Evolutionary conservation across 2,888 invertebrate species (phyloP).

Genomic region (Eupithecia subfuscata): DNA sequence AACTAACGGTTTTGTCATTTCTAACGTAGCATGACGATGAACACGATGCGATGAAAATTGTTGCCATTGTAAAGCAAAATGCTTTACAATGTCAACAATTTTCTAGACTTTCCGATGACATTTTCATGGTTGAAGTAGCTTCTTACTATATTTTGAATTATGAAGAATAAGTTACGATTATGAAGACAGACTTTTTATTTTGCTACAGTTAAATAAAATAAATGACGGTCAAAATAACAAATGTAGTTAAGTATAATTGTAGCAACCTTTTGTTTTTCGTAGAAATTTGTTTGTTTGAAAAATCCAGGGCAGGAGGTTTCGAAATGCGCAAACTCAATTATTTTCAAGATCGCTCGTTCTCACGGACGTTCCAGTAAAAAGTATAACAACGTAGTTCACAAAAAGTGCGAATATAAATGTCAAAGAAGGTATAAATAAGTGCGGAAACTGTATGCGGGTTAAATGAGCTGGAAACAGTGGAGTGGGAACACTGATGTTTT

Average conservation of each 20-base stretch:
- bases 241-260: not conserved
- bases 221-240: not conserved
- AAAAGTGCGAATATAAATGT: constrained; percentile 66
- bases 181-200: not conserved
- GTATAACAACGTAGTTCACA: constrained; percentile 47
- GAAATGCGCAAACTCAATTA: constrained; percentile 17
- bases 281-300: constrained; percentile 17
- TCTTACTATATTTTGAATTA: not conserved
- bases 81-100: not conserved
- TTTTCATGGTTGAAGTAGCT: not conserved
- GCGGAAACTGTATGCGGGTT: constrained; percentile 67
- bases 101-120: not conserved
- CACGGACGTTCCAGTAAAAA: constrained; percentile 49
- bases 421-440: constrained; percentile 53
- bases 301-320: constrained; percentile 24
- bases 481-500: constrained; percentile 57
- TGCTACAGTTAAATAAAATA: not conserved
- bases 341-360: constrained; percentile 51
- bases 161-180: not conserved
- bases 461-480: constrained; percentile 72
- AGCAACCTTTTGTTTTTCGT: not conserved
- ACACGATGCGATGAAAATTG: too few relatives aligned
- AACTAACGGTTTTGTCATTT: constrained; percentile 7
- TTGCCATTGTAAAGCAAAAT: too few relatives aligned
- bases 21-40: constrained; percentile 8